phyloP scores from a whole-genome alignment of 2,888 invertebrate species.

The Steinernema scapterisci region DNA sequence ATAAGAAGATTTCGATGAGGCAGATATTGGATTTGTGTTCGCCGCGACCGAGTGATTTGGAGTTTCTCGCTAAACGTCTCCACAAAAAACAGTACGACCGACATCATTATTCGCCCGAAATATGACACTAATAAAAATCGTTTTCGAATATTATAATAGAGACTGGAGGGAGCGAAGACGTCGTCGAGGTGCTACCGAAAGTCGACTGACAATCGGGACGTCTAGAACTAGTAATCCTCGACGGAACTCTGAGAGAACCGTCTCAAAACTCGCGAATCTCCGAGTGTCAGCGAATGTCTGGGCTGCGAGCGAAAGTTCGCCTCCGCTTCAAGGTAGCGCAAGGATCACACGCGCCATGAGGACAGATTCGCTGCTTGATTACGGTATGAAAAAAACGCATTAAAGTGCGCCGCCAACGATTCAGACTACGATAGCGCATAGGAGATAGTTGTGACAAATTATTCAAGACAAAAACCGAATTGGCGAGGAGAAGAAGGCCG shows the following conservation, averaged over 20 bases:
- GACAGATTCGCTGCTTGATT: constrained; percentile 31
- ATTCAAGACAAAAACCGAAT: constrained; percentile 10
- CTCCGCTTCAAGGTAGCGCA: constrained; percentile 4
- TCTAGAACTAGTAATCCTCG: background rate
- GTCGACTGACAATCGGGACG: background rate
- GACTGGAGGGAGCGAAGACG: background rate
- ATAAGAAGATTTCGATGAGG: constrained; percentile 30
- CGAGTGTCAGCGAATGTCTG: background rate
- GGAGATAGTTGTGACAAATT: constrained; percentile 30
- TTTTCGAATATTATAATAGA: constrained; percentile 31
- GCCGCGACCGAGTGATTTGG: constrained; percentile 30
- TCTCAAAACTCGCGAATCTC: background rate
- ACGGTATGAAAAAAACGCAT: constrained; percentile 30
- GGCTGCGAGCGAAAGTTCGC: background rate
- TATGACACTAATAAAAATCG: constrained; percentile 31
- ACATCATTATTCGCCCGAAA: constrained; percentile 29
- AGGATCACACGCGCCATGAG: constrained; percentile 28
- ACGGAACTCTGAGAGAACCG: background rate
- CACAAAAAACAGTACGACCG: constrained; percentile 30
- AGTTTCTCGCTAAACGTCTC: constrained; percentile 30
- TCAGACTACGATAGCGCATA: constrained; percentile 24
- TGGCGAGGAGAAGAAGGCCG: constrained; percentile 7
- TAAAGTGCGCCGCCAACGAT: constrained; percentile 31
- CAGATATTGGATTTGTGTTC: constrained; percentile 29
- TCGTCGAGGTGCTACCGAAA: background rate